Evolutionary conservation across 1,140 invertebrate genomes (phyloP), one percentile per base, ranked within the genome.

Genomic region (Dryas iulia): DNA sequence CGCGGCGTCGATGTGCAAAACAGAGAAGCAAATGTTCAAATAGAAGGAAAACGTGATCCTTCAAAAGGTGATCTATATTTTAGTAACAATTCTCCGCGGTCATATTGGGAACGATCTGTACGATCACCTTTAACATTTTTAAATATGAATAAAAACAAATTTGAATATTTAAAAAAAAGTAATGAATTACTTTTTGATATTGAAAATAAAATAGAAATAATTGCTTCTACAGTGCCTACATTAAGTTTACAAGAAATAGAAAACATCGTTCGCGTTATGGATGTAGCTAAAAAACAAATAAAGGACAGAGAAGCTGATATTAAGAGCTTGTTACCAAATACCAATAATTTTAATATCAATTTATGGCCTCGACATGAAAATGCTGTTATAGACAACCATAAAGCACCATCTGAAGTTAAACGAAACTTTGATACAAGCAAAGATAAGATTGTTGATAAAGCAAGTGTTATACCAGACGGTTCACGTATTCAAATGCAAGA

Each of bases 61-160:
- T 21, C 59, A 47, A 69, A 73, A 14, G 64, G 68, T 47, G 67
- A 73, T 56, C 59, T 76, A 6, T 74, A 84, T 28, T 72, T 85
- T 35, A 82, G 76, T 61, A 80, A 85, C 62, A 81, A 78, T 63
- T 68, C 74, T 1, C 76, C 85, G 24, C 72, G 72, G 59, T 83
- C 86, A 1, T 86, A 82, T 69, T 90, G 88, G 88, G 88, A 90
- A 59, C 78, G 88, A 67, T 88, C 78, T 62, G 82, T 84, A 10
- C 79, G 88, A 66, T 90, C 88, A 10, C 86, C 84, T 11, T 61
- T 81, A 25, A 78, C 71, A 54, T 56, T 66, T 24, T 30, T 76
- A 24, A 65, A 75, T n/a, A 33, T 68, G 39, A 69, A 75, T 33
- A 69, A 66, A 26, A 79, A 77, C 39, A 73, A 70, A 71, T 66